Conservation (phyloP, 2,888 invertebrate genomes). For the Actias luna region DNA sequence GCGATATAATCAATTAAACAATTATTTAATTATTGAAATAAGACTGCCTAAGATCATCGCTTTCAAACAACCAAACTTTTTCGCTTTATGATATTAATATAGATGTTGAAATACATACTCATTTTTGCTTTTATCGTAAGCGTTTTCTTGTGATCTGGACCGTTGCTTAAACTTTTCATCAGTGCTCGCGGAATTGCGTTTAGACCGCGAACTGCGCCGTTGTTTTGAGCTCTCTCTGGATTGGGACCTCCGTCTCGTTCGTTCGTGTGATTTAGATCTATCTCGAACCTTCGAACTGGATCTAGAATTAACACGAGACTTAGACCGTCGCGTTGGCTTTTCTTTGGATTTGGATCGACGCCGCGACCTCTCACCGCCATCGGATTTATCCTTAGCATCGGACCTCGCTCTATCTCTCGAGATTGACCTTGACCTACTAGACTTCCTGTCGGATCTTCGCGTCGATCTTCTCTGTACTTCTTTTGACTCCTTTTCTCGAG, state of each 20-base stretch:
- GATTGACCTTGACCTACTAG: slow-evolving; percentile 45
- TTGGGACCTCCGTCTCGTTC: slow-evolving; percentile 41
- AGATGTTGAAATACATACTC: slow-evolving; percentile 55
- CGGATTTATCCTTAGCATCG: slow-evolving; percentile 54
- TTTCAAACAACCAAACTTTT: no score
- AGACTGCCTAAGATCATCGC: no score
- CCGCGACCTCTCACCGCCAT: slow-evolving; percentile 50
- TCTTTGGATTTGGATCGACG: slow-evolving; percentile 56
- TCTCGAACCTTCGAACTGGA: slow-evolving; percentile 51
- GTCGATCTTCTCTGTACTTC: slow-evolving; percentile 49
- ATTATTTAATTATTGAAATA: no score
- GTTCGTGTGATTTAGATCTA: slow-evolving; percentile 41
- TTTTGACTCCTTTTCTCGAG: slow-evolving; percentile 49
- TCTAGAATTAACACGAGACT: slow-evolving; percentile 49
- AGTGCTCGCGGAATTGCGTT: slow-evolving; percentile 40
- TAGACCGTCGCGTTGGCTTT: slow-evolving; percentile 50
- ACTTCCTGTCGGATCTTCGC: slow-evolving; percentile 53
- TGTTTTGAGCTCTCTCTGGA: slow-evolving; percentile 37
- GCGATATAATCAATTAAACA: no score
- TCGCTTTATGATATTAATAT: background rate
- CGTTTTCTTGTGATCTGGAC: slow-evolving; percentile 67
- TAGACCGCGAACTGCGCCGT: slow-evolving; percentile 40
- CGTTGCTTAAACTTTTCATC: slow-evolving; percentile 59
- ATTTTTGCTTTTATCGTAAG: slow-evolving; percentile 59
- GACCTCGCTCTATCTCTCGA: slow-evolving; percentile 52